Conservation (phyloP, 2,888 invertebrate genomes). For the Yponomeuta plumbellus region DNA sequence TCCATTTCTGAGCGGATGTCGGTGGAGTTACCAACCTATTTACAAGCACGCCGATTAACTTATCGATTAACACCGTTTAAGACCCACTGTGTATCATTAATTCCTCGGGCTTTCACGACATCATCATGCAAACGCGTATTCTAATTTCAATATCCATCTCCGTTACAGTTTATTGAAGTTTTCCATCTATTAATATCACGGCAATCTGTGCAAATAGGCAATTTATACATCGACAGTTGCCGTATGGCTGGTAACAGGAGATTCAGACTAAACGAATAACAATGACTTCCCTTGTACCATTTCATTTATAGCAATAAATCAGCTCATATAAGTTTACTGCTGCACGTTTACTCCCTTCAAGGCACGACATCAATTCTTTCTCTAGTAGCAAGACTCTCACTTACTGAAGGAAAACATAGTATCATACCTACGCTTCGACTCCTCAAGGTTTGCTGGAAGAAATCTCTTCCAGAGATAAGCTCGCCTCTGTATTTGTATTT, state of each 20-base stretch:
- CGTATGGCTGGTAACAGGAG: slow-evolving; percentile 8
- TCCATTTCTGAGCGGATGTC: not conserved
- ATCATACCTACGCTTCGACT: no score
- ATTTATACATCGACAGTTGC: slow-evolving; percentile 33
- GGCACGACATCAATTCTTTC: no score
- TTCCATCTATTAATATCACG: slow-evolving; percentile 33
- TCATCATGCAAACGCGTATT: slow-evolving; percentile 2
- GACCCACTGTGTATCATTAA: not conserved
- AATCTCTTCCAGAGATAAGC: no score
- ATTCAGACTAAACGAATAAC: not conserved
- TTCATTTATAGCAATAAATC: no score
- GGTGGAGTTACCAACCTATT: not conserved
- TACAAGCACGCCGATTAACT: not conserved
- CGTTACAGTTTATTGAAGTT: slow-evolving; percentile 12
- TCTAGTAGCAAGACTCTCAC: no score
- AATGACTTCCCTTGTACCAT: no score
- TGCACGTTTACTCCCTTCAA: no score
- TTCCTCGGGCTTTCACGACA: not conserved
- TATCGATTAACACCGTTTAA: slow-evolving; percentile 1
- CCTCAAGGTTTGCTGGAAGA: no score
- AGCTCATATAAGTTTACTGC: no score
- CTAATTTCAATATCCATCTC: slow-evolving; percentile 15
- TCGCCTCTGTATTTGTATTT: no score
- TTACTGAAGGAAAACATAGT: no score
- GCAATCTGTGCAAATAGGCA: slow-evolving; percentile 38